Percentiles rank a stretch among this genome's conserved stretches.
Evolutionary conservation across 1,140 invertebrate species (phyloP).

Genomic region (Neodiprion lecontei): DNA sequence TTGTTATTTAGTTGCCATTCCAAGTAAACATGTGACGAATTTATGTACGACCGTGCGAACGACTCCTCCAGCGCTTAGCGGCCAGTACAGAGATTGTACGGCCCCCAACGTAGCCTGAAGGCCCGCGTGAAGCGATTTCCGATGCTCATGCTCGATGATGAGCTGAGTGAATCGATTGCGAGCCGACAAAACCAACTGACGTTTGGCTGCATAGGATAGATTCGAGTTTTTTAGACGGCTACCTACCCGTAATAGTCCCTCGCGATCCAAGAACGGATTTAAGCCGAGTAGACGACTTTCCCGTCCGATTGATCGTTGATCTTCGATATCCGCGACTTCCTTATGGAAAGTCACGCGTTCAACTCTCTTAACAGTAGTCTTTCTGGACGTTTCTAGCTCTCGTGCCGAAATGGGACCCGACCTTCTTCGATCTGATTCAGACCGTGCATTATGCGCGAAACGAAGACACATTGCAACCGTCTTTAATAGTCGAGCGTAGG

Average conservation of each 20-base stretch:
- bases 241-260: constrained; percentile 41
- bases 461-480: constrained; percentile 16
- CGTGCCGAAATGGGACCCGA: neutral
- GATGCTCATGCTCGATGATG: constrained; percentile 36
- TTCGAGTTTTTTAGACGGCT: constrained; percentile 35
- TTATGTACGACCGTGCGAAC: constrained; percentile 26
- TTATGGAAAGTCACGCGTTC: constrained; percentile 13
- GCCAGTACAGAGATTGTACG: constrained; percentile 29
- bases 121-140: constrained; percentile 30
- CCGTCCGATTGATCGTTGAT: neutral
- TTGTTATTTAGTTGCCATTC: no score
- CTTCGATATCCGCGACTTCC: constrained; percentile 15
- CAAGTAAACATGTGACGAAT: constrained; percentile 29
- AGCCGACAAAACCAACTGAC: constrained; percentile 37
- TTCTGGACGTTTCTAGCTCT: constrained; percentile 18
- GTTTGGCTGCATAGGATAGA: constrained; percentile 31
- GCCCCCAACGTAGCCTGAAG: constrained; percentile 23
- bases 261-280: constrained; percentile 33
- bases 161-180: constrained; percentile 32
- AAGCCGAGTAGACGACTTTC: constrained; percentile 15
- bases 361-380: constrained; percentile 3
- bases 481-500: neutral
- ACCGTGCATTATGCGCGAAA: constrained; percentile 12
- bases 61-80: constrained; percentile 24
- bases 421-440: neutral